Conservation (phyloP, 2,888 invertebrate genomes). For the Pheosia tremula region DNA sequence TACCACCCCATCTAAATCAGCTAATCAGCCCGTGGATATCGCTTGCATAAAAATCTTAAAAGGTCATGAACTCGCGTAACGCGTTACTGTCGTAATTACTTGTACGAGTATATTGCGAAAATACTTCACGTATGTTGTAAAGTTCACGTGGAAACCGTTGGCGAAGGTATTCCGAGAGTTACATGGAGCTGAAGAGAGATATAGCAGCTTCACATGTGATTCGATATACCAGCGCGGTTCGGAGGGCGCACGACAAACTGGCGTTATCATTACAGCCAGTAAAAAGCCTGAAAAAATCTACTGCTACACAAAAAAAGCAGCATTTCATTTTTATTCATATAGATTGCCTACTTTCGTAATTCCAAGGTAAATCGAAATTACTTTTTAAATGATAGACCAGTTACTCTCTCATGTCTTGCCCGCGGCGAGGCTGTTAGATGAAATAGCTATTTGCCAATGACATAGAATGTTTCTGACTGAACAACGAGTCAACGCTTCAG, state of each 20-base stretch:
- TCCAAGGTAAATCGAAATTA: neutral
- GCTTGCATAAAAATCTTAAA: neutral
- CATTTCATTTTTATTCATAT: no score
- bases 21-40: neutral
- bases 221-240: no score
- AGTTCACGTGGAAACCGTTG: neutral
- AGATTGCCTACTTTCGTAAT: neutral
- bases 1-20: neutral
- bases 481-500: neutral
- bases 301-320: no score
- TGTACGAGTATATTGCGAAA: no score
- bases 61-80: neutral
- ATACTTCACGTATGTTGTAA: neutral
- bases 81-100: neutral
- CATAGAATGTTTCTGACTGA: neutral
- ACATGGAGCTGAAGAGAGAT: no score
- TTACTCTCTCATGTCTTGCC: neutral
- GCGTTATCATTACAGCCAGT: no score
- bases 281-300: no score
- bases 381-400: neutral
- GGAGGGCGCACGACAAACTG: no score
- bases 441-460: neutral
- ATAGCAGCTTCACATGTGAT: no score
- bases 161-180: neutral
- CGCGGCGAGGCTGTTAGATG: neutral